Percentiles rank a stretch among this genome's conserved stretches.
Conservation (phyloP, 2,888 invertebrate genomes). For the Miltochrista miniata region DNA sequence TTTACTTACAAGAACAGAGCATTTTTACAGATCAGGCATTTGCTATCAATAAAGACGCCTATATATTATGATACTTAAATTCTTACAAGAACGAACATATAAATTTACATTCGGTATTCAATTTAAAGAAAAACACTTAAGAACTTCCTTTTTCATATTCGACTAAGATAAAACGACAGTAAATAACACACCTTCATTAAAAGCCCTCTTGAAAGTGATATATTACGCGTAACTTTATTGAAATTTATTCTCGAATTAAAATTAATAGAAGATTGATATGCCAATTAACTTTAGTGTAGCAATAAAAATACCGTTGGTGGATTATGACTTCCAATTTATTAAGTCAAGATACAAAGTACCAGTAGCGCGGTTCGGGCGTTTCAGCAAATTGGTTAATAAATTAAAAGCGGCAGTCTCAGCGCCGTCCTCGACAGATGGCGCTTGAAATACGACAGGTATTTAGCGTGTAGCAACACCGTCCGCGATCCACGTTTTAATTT, state of each 20-base stretch:
- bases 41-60: too few relatives aligned
- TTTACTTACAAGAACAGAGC: too few relatives aligned
- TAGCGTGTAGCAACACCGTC: constrained; percentile 81
- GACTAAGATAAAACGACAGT: not conserved
- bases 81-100: too few relatives aligned
- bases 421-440: constrained; percentile 81
- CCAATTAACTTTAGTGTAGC: constrained; percentile 49
- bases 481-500: constrained; percentile 78
- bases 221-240: not conserved
- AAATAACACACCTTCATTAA: not conserved
- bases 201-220: not conserved
- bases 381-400: constrained; percentile 82
- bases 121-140: too few relatives aligned
- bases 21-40: too few relatives aligned
- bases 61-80: too few relatives aligned
- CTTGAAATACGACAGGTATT: constrained; percentile 82
- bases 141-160: not conserved
- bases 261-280: constrained; percentile 40
- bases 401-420: constrained; percentile 79
- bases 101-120: too few relatives aligned
- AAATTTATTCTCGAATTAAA: constrained; percentile 26
- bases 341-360: constrained; percentile 79
- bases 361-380: constrained; percentile 69
- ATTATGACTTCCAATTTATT: constrained; percentile 76
- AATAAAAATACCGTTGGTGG: constrained; percentile 61